Evolutionary conservation across 2,888 invertebrate species (phyloP), one percentile per base, ranked within the genome.

Genomic region (Bruchidius siliquastri): DNA sequence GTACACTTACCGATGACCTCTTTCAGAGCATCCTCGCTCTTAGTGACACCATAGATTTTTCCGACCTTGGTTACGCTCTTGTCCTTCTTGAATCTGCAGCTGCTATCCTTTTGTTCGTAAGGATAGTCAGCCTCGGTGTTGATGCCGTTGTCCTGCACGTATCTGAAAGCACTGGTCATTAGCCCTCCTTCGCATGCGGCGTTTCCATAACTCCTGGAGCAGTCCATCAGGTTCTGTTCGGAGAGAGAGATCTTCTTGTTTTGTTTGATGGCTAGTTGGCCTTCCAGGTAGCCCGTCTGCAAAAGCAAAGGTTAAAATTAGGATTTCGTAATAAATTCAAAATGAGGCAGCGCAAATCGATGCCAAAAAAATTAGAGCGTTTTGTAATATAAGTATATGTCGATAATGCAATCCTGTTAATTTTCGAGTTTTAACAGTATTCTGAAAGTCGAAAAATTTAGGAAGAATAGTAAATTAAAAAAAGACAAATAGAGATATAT

Each of bases 281-380:
- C 96, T 88, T 96, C 96, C 20, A 97, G 87, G 0, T 96, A 88
- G 21, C 96, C 98, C 72, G 96, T 97, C 92, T 96, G 84, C 18
- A 68, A 21, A 20, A n/a, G 1, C 21, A 13, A 68, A 10, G 2
- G 85, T 81, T 67, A 69, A 13, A 49, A 68, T 32, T 30, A 71
- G 49, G 20, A 30, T 21, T 30, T 2, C 22, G 6, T 10, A 71
- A 21, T 70, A 26, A 8, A 21, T 4, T 22, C 68, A 21, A 8
- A 21, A n/a, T n/a, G n/a, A n/a, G n/a, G n/a, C n/a, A n/a, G n/a
- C n/a, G n/a, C n/a, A n/a, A n/a, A n/a, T n/a, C n/a, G n/a, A n/a
- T n/a, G n/a, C n/a, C n/a, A n/a, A n/a, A n/a, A n/a, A n/a, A n/a
- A n/a, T n/a, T n/a, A n/a, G n/a, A n/a, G n/a, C n/a, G n/a, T n/a